These are phyloP conservation scores for Caenorhabditis briggsae DNA, from an alignment of 1,140 invertebrate species.

Conservation along the genomic window DNA sequence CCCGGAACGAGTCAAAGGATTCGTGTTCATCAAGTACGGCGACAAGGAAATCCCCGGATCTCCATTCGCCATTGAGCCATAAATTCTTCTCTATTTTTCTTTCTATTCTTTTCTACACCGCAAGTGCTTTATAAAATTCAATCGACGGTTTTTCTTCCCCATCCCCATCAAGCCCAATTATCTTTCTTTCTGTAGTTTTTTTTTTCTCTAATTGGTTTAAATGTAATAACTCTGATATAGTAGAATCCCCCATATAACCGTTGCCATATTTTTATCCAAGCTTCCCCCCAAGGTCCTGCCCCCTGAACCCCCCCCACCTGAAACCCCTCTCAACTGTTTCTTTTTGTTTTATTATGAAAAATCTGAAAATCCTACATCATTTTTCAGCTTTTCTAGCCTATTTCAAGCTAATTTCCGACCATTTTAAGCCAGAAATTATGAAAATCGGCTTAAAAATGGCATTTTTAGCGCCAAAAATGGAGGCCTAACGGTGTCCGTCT, in stretches of 20 bases:
- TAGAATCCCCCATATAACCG: slow-evolving; percentile 37
- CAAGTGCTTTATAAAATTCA: slow-evolving; percentile 53
- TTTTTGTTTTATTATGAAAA: background rate
- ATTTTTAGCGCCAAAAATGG: no score
- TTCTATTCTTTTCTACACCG: background rate
- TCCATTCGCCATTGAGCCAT: slow-evolving; percentile 65
- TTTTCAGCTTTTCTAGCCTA: background rate
- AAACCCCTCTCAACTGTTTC: background rate
- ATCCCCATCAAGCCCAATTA: no score
- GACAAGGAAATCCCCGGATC: slow-evolving; percentile 63
- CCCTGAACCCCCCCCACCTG: background rate
- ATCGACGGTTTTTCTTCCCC: slow-evolving; percentile 11
- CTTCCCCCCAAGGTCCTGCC: background rate
- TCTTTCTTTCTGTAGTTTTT: background rate
- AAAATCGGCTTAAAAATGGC: no score
- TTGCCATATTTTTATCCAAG: background rate
- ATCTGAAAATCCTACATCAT: background rate
- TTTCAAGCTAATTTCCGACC: no score
- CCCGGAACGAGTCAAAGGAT: slow-evolving; percentile 65
- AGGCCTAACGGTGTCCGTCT: no score
- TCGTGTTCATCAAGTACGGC: slow-evolving; percentile 69
- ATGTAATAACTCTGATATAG: background rate
- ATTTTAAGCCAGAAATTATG: no score
- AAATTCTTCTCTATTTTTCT: background rate
- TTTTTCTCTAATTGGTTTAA: background rate